Evolutionary conservation across 2,888 invertebrate genomes (phyloP).

Genomic region (Drosophila mimetica): DNA sequence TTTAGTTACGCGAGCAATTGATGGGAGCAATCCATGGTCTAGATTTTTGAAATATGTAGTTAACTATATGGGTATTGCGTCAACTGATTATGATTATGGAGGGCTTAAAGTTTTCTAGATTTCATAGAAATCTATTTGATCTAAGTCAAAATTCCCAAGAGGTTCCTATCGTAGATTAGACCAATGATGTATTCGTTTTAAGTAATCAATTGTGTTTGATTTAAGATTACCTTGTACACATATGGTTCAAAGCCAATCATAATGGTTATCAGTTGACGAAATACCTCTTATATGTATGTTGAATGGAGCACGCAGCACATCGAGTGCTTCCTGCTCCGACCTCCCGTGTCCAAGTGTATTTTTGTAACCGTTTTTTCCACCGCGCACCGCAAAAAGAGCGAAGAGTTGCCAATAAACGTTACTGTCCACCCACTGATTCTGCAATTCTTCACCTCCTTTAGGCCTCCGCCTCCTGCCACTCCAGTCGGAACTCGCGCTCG

Average conservation of each 20-base stretch:
- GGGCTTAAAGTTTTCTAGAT: neutral
- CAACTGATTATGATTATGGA: conserved; percentile 1
- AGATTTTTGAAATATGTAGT: conserved; percentile 29
- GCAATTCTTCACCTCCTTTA: conserved; percentile 31
- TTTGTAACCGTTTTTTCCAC: conserved; percentile 66
- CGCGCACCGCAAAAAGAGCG: conserved; percentile 50
- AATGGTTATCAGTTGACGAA: neutral
- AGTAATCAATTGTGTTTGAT: neutral
- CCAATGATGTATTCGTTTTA: neutral
- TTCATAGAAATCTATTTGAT: neutral
- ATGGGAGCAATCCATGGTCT: conserved; percentile 36
- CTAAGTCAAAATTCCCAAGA: neutral
- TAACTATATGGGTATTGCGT: conserved; percentile 3
- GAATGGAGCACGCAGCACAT: conserved; percentile 18
- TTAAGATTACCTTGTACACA: neutral
- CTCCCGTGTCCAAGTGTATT: conserved; percentile 55
- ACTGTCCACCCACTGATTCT: conserved; percentile 48
- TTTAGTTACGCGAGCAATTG: conserved; percentile 48
- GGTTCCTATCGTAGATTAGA: neutral
- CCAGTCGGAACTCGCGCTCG: conserved; percentile 77
- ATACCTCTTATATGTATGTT: conserved; percentile 24
- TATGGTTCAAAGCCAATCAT: neutral
- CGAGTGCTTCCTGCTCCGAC: conserved; percentile 14
- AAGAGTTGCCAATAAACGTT: conserved; percentile 54
- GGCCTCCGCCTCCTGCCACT: conserved; percentile 72